Percentiles rank a stretch among this genome's conserved stretches.
These are phyloP conservation scores for Empidonax traillii DNA, from an alignment of 2,113 vertebrate species.

Conservation along the genomic window DNA sequence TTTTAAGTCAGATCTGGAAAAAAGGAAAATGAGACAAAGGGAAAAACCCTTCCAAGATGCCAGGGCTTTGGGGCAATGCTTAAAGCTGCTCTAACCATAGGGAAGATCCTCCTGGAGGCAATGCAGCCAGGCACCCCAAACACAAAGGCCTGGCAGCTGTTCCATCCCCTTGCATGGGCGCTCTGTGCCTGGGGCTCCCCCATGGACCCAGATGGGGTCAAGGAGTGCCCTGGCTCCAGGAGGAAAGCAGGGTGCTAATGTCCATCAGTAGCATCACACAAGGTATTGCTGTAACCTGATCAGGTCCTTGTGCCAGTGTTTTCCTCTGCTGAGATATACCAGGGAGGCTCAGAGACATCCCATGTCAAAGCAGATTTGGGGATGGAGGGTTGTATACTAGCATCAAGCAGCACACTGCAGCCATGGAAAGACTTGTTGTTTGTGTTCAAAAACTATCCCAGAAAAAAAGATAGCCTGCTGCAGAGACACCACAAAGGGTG, in stretches of 20 bases:
- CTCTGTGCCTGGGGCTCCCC: neutral
- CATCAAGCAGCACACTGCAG: neutral
- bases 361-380: neutral
- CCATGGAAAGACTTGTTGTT: neutral
- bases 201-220: neutral
- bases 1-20: constrained; percentile 28
- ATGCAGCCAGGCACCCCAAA: neutral
- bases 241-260: neutral
- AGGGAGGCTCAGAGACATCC: neutral
- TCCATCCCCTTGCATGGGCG: neutral
- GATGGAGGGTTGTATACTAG: neutral
- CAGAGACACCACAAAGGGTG: neutral
- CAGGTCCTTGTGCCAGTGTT: neutral
- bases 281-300: neutral
- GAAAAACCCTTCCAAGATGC: neutral
- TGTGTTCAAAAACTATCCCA: neutral
- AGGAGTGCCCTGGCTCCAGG: neutral
- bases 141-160: neutral
- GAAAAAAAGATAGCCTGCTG: neutral
- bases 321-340: neutral
- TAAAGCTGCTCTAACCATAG: neutral
- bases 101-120: neutral
- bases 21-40: constrained; percentile 38
- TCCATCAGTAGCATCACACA: neutral
- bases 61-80: neutral